These are phyloP conservation scores for Drosophila histrio DNA, from an alignment of 2,888 invertebrate species.

Conservation along the genomic window DNA sequence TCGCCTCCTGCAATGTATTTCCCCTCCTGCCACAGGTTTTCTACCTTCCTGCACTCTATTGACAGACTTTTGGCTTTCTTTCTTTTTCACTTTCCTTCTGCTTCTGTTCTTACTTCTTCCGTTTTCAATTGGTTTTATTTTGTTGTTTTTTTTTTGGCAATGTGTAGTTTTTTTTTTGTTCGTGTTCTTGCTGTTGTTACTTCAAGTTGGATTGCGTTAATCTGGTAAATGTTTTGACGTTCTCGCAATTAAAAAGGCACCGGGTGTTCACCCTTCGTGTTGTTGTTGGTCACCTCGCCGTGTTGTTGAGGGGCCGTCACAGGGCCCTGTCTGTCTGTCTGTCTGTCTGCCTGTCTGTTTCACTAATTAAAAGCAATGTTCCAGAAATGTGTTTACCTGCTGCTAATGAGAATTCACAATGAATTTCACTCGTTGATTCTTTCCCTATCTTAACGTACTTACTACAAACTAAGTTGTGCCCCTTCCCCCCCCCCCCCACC, in stretches of 20 bases:
- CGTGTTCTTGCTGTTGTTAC: constrained; percentile 35
- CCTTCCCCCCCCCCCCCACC: neutral
- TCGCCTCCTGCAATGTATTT: constrained; percentile 14
- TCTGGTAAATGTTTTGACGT: constrained; percentile 80
- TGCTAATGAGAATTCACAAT: constrained; percentile 80
- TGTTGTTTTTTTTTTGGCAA: constrained; percentile 39
- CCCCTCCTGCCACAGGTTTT: neutral
- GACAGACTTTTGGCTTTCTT: constrained; percentile 60
- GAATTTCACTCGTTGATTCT: constrained; percentile 77
- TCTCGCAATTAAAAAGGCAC: constrained; percentile 78
- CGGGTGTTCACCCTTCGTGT: constrained; percentile 50
- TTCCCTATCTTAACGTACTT: constrained; percentile 37
- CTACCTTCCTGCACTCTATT: constrained; percentile 48
- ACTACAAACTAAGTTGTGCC: constrained; percentile 36
- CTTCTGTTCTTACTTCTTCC: constrained; percentile 12
- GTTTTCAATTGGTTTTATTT: constrained; percentile 7
- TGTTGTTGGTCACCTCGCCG: neutral
- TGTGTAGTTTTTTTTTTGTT: constrained; percentile 34
- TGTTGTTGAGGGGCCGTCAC: constrained; percentile 22
- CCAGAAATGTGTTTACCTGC: constrained; percentile 81
- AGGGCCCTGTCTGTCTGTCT: constrained; percentile 70
- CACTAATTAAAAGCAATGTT: constrained; percentile 80
- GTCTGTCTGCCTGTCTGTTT: constrained; percentile 77
- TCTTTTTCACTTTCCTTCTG: constrained; percentile 33
- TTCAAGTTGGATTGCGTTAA: constrained; percentile 75